These are phyloP conservation scores for Hyperoplus lanceolatus DNA, from an alignment of 2,797 vertebrate species.

Conservation along the genomic window DNA sequence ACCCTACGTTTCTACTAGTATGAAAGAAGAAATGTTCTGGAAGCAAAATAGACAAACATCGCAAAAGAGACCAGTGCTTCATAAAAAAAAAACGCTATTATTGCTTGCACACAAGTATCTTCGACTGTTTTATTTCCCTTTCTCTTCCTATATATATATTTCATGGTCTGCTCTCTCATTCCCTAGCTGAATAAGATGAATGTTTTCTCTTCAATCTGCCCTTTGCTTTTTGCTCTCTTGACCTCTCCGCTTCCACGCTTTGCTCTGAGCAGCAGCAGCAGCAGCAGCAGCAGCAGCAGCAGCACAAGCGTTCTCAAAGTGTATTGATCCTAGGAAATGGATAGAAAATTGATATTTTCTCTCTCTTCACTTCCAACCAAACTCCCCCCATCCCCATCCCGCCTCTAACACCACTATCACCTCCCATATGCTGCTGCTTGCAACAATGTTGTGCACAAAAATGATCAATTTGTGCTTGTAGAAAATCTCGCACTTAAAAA, in stretches of 20 bases:
- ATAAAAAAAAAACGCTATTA: not conserved
- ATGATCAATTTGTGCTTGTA: conserved; percentile 13
- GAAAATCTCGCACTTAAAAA: conserved; percentile 7
- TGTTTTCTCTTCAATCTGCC: conserved; percentile 27
- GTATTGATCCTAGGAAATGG: conserved; percentile 64
- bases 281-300: conserved; percentile 30
- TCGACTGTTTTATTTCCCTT: not conserved
- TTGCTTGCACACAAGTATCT: not conserved
- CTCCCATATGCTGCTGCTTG: conserved; percentile 35
- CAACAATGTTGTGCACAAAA: conserved; percentile 23
- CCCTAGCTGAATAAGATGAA: conserved; percentile 33
- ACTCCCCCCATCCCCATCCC: not conserved
- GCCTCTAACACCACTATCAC: not conserved
- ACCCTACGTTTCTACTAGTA: no score
- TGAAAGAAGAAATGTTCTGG: no score
- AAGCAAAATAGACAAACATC: no score
- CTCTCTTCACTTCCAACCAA: conserved; percentile 15
- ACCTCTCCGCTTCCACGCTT: conserved; percentile 31
- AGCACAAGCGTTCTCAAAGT: conserved; percentile 29
- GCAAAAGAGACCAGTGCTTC: no score
- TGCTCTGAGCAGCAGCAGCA: conserved; percentile 27
- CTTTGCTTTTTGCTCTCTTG: conserved; percentile 47
- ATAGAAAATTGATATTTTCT: conserved; percentile 62
- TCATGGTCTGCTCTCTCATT: conserved; percentile 1
- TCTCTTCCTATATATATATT: conserved; percentile 23